Base-by-base conservation (phyloP, 1,140 invertebrate species). In the Protaetia brevitarsis region DNA sequence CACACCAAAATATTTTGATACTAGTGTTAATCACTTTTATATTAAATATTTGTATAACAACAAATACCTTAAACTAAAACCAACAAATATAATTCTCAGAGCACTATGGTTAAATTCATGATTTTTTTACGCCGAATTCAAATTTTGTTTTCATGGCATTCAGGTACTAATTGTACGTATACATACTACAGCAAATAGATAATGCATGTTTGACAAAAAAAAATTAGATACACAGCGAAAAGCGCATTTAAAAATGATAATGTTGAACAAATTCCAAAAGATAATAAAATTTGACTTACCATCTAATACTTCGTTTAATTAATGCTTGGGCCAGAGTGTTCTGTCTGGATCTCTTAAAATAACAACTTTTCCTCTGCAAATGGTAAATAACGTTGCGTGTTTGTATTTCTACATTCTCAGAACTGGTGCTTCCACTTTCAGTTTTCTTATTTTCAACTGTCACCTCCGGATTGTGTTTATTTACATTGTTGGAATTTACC, bases 241-340 rank as follows among this genome's bases (percentile, higher is more conserved):
- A 34, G n/a, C n/a, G n/a, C n/a, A n/a, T 34, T 1, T 34, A 34
- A 11, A 2, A 34, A 11, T 34, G 1, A 2, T 6, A 11, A 5
- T n/a, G 31, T 2, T 5, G 31, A 34, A 34, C 13, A 34, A 34
- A n/a, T 34, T 34, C 1, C 1, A 11, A 34, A 51, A 6, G 13
- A 37, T 37, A 37, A 41, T 16, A 19, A 28, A 56, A 59, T 59
- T 6, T 6, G 13, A 66, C 65, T 66, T 56, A 66, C 65, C 65
- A 66, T 45, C 29, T 41, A 51, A 66, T 61, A 51, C 58, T 66
- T 37, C 36, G n/a, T 56, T 66, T 66, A 29, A 59, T 61, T 3
- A 66, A 16, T 1, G 58, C 34, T 7, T 41, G 41, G 13, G 57
- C 58, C 27, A 66, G 31, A 6, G 30, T 59, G 57, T 28, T 59